These are phyloP conservation scores for Sarotherodon lohbergeri DNA, from an alignment of 2,113 vertebrate genomes.

Conservation along the genomic window DNA sequence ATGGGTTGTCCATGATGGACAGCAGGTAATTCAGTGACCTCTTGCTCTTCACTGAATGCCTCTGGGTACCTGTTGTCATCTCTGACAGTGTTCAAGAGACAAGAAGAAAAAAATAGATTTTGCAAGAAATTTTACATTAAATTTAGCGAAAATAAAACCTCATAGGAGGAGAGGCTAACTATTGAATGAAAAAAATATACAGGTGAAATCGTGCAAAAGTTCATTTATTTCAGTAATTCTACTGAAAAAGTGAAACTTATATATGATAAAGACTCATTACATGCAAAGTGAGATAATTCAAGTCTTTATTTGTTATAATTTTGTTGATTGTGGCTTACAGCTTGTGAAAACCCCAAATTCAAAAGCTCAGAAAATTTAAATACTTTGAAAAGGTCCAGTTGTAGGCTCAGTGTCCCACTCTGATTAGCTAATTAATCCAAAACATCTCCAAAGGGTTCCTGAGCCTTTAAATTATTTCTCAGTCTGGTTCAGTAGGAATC, in stretches of 20 bases:
- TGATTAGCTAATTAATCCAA: background rate
- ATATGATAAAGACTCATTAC: background rate
- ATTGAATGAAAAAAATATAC: background rate
- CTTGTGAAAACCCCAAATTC: background rate
- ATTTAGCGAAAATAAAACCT: background rate
- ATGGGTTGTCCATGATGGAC: background rate
- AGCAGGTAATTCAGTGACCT: background rate
- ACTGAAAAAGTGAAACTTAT: background rate
- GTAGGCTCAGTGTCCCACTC: background rate
- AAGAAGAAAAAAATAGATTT: background rate
- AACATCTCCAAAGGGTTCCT: background rate
- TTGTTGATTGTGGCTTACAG: background rate
- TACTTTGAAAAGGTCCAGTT: background rate
- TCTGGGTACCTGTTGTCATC: background rate
- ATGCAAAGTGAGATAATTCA: background rate
- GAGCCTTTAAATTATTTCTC: background rate
- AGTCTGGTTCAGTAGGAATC: background rate
- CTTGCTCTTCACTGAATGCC: background rate
- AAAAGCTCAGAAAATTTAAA: background rate
- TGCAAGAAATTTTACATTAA: background rate
- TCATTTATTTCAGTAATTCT: background rate
- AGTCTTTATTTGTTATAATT: background rate
- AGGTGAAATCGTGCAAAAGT: background rate
- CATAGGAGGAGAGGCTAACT: background rate
- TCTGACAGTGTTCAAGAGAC: background rate